A percentile compares a stretch with the other conserved stretches of the same genome.
Evolutionary conservation across 2,797 vertebrate species (phyloP).

Genomic region (Ataeniobius toweri): DNA sequence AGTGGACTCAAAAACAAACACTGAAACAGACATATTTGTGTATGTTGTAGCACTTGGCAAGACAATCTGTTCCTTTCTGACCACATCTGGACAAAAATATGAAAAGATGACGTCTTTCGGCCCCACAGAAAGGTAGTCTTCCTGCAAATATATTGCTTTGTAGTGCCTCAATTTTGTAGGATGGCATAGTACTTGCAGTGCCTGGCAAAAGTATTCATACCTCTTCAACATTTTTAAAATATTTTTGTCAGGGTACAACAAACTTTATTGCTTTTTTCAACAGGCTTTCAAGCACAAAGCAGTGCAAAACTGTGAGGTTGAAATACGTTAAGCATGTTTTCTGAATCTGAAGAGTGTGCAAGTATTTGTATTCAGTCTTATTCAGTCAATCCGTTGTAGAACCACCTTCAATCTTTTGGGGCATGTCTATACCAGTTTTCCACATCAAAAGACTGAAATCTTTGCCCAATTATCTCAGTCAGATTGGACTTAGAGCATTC

Average conservation of each 20-base stretch:
- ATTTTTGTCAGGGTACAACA: no score
- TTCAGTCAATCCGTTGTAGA: not conserved
- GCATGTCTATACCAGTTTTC: not conserved
- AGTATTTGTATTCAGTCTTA: no score
- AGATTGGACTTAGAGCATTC: not conserved
- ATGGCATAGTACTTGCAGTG: no score
- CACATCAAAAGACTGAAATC: no score
- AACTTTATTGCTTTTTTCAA: no score
- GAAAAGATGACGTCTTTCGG: not conserved
- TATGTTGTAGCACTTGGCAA: not conserved
- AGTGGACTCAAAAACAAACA: not conserved
- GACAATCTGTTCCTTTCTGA: not conserved
- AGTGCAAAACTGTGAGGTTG: no score
- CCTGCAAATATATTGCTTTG: not conserved
- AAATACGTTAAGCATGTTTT: no score
- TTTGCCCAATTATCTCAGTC: not conserved
- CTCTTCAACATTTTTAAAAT: no score
- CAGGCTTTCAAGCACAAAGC: no score
- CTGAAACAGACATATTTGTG: not conserved
- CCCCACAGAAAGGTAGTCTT: not conserved
- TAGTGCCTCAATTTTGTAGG: no score
- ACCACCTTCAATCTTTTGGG: not conserved
- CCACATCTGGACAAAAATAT: not conserved
- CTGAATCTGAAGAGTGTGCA: no score
- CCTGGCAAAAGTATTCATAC: no score